Evolutionary conservation across 2,113 vertebrate species (phyloP), one percentile per base, ranked within the genome.

Genomic region (Microcebus lehilahytsara): DNA sequence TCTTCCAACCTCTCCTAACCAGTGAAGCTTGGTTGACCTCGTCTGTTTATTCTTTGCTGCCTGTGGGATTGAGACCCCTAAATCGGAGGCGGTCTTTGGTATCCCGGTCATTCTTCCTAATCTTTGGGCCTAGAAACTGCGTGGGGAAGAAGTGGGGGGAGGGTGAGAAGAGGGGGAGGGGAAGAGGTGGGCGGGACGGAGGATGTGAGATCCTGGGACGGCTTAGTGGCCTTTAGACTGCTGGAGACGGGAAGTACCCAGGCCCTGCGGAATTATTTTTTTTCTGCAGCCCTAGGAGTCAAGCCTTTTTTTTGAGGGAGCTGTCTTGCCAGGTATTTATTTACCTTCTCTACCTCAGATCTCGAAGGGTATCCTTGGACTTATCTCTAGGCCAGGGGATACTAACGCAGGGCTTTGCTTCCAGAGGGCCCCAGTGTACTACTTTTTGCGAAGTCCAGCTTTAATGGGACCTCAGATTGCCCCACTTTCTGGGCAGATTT

Each of bases 61-160:
- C 13, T 37, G 85, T 62, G 75, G 62, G 49, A 49, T 67, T n/a
- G 85, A 83, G 40, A 94, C 37, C n/a, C n/a, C 8, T 14, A 64
- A 80, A 27, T 66, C 62, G 80, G 85, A 80, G 60, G 91, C 77
- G 34, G 85, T 42, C 75, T 56, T 80, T 78, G 88, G 30, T 83
- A 51, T 77, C 64, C 32, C 19, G 84, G 64, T 87, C 58, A 64
- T 96, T 92, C 51, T 97, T 93, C 25, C 79, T 53, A 80, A 91
- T 95, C 69, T 75, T 88, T 58, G 89, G 97, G 97, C 97, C 97
- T 93, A 94, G 77, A 80, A 72, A 81, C 85, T 92, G 95, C 90
- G 34, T 67, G 91, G 85, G 89, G 86, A 53, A 77, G 71, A n/a
- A 62, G 71, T 3, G 51, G 62, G 23, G 40, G 53, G 20, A 32